phyloP scores from a whole-genome alignment of 2,888 invertebrate genomes.

The Tyria jacobaeae region DNA sequence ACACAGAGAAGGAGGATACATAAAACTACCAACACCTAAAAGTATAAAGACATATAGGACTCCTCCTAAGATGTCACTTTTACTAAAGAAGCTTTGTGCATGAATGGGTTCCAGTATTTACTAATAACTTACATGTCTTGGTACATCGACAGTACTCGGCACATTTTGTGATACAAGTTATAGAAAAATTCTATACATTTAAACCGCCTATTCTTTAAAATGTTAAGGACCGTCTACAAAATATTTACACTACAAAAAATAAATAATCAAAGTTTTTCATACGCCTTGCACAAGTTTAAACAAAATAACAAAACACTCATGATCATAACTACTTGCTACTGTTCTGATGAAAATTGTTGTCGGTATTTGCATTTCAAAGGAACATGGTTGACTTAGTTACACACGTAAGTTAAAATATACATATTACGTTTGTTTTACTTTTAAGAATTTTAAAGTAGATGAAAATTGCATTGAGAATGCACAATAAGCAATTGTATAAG shows the following conservation, averaged over 20 bases:
- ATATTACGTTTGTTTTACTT: conserved; percentile 15
- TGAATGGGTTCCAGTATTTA: too few relatives aligned
- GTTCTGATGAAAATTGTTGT: conserved; percentile 26
- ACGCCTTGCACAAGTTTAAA: conserved; percentile 9
- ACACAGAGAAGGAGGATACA: too few relatives aligned
- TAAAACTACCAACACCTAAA: too few relatives aligned
- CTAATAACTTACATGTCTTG: too few relatives aligned
- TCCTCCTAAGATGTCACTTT: too few relatives aligned
- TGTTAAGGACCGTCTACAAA: not conserved
- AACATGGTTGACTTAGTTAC: conserved; percentile 7
- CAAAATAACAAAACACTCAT: conserved; percentile 10
- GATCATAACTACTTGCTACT: conserved; percentile 8
- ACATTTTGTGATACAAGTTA: too few relatives aligned
- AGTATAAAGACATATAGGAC: too few relatives aligned
- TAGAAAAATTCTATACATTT: too few relatives aligned
- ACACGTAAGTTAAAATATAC: conserved; percentile 23
- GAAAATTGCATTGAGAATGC: conserved; percentile 3
- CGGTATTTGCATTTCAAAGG: conserved; percentile 43
- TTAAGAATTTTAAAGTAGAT: conserved; percentile 1
- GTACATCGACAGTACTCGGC: too few relatives aligned
- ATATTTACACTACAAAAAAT: not conserved
- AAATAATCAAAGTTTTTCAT: conserved; percentile 5
- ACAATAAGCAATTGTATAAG: not conserved
- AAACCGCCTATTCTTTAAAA: not conserved
- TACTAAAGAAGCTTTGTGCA: too few relatives aligned